Conservation (phyloP, 2,113 vertebrate genomes). For the Odontophorus gujanensis region DNA sequence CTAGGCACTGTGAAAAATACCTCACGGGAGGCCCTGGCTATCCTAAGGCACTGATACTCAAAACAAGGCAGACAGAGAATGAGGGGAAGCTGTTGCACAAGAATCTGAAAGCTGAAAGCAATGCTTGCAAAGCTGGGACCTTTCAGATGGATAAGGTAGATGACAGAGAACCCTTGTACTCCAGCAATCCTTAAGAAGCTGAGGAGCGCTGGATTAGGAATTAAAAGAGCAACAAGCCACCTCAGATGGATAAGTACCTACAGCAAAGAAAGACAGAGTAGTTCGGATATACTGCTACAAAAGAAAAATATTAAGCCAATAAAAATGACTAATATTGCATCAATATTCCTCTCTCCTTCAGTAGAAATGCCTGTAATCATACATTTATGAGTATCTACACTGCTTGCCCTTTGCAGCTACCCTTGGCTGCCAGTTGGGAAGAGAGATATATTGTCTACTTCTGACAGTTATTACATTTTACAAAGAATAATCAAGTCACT, state of each 20-base stretch:
- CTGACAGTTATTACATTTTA: slow-evolving; percentile 68
- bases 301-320: slow-evolving; percentile 60
- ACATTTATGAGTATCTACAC: slow-evolving; percentile 51
- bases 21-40: fast-evolving
- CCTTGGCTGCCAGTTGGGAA: slow-evolving; percentile 48
- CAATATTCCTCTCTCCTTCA: slow-evolving; percentile 60
- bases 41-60: background rate
- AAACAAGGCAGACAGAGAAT: background rate
- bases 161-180: background rate
- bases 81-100: background rate
- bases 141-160: background rate
- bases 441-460: slow-evolving; percentile 55
- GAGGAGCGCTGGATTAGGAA: background rate
- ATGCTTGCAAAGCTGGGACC: background rate
- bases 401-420: slow-evolving; percentile 66
- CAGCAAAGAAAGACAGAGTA: slow-evolving; percentile 25
- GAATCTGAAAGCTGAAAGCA: background rate
- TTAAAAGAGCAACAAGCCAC: background rate
- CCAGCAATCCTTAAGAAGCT: background rate
- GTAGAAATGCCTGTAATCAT: slow-evolving; percentile 46
- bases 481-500: slow-evolving; percentile 68
- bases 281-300: slow-evolving; percentile 49
- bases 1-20: background rate
- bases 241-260: slow-evolving; percentile 5
- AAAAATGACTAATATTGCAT: slow-evolving; percentile 64